These are phyloP conservation scores for Pimpla rufipes DNA, from an alignment of 2,888 invertebrate genomes.

Conservation along the genomic window DNA sequence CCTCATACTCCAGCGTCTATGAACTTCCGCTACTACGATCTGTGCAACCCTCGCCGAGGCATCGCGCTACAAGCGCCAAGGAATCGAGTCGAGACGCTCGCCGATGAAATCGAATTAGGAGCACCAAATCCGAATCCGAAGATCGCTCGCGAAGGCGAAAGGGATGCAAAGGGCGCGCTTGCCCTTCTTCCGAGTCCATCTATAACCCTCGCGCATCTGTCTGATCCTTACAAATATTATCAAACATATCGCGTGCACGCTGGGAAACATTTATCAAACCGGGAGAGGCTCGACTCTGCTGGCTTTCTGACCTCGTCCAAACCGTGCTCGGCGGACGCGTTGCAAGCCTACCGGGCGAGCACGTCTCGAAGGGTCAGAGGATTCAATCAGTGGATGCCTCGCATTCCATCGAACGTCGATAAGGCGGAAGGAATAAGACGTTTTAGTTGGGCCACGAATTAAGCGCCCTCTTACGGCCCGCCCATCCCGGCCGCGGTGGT, in stretches of 20 bases:
- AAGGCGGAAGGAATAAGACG: constrained; percentile 81
- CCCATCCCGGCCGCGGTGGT: no score
- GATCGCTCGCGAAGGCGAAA: constrained; percentile 50
- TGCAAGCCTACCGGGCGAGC: constrained; percentile 34
- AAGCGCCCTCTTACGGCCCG: constrained; percentile 43
- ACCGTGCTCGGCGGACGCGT: background rate
- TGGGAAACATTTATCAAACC: constrained; percentile 83
- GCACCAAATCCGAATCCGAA: constrained; percentile 72
- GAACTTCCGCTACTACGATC: constrained; percentile 35
- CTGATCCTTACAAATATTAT: constrained; percentile 82
- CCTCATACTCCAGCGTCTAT: constrained; percentile 44
- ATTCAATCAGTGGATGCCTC: constrained; percentile 84
- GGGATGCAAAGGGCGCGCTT: constrained; percentile 21
- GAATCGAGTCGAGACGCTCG: constrained; percentile 57
- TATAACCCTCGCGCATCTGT: constrained; percentile 33
- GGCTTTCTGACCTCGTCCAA: constrained; percentile 46
- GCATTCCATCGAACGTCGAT: constrained; percentile 82
- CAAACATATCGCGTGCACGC: constrained; percentile 79
- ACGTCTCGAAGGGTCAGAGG: constrained; percentile 72
- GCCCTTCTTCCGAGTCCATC: constrained; percentile 10
- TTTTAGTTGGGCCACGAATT: constrained; percentile 75
- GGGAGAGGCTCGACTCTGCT: constrained; percentile 20
- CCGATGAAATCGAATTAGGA: constrained; percentile 78
- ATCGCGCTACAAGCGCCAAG: constrained; percentile 28
- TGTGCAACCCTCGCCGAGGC: constrained; percentile 10